Base-by-base conservation (phyloP, 2,113 vertebrate genomes). In the Dryoscopus gambensis region DNA sequence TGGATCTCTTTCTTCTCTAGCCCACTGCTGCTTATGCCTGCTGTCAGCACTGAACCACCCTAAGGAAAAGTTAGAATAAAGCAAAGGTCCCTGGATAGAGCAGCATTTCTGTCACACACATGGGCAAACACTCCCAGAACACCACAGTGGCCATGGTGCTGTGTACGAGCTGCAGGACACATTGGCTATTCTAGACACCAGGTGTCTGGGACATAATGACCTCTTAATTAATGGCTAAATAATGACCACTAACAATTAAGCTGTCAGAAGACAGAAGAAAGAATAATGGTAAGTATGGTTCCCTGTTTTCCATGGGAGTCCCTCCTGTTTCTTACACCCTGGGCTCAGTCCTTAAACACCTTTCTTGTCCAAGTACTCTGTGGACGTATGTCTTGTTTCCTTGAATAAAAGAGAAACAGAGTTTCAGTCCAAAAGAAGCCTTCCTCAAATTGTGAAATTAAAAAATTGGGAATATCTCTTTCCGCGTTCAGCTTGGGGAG, bases 141-240 rank as follows among this genome's bases (percentile, higher is more conserved):
- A 59, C 15, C 5, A 18, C 23, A 8, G 47, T 67, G 42, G 19
- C 35, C 53, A 47, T 9, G 23, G 57, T 50, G 50, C 16, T 7
- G 0, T 13, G n/a, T 76, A 93, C 0, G 0, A 86, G 71, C 60
- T 37, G 53, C 70, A 79, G 65, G 24, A 84, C 37, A 65, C 17
- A 47, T 7, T 28, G 53, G 18, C 10, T 87, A 23, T 63, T 88
- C 76, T 74, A 90, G 88, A 85, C 75, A 80, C 8, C 47, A 91
- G 67, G 70, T 90, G 82, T 84, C 50, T 77, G 84, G 40, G 84
- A 65, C 47, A 89, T 76, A 83, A 93, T 88, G 87, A 93, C 68
- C 68, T 93, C 89, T 92, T 92, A 95, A 94, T 90, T 94, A 88
- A 88, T 91, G 37, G n/a, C 42, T 92, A 91, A 87, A 73, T 93